Evolutionary conservation across 2,113 vertebrate genomes (phyloP).

Genomic region (Cichladusa arquata): DNA sequence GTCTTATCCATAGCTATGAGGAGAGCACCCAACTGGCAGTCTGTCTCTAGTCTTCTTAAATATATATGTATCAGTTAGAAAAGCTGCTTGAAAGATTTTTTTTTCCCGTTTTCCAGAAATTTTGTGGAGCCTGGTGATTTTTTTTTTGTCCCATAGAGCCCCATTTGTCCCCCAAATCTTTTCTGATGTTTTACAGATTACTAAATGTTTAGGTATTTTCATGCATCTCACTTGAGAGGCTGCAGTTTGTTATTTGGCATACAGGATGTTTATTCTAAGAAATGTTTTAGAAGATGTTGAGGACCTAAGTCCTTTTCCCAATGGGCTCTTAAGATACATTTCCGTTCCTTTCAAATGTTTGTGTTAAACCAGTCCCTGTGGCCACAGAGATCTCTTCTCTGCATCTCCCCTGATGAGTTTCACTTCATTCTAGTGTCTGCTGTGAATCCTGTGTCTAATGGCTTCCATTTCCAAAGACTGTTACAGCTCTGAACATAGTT

Average conservation of each 20-base stretch:
- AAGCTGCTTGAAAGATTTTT: not conserved
- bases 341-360: not conserved
- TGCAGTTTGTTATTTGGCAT: not conserved
- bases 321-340: not conserved
- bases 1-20: not conserved
- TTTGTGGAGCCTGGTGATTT: not conserved
- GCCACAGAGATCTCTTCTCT: not conserved
- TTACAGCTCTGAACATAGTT: not conserved
- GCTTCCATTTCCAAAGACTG: not conserved
- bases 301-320: not conserved
- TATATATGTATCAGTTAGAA: not conserved
- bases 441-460: not conserved
- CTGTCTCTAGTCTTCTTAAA: not conserved
- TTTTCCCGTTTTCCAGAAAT: not conserved
- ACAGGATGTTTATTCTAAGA: slow-evolving; percentile 8
- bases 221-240: not conserved
- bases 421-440: not conserved
- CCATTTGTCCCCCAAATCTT: not conserved
- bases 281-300: not conserved
- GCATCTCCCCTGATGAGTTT: not conserved
- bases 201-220: not conserved
- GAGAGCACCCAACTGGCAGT: not conserved
- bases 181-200: not conserved
- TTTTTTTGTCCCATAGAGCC: not conserved
- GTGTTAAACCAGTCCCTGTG: not conserved